Conservation (phyloP, 2,888 invertebrate genomes). For the Stenotaenia linearis region DNA sequence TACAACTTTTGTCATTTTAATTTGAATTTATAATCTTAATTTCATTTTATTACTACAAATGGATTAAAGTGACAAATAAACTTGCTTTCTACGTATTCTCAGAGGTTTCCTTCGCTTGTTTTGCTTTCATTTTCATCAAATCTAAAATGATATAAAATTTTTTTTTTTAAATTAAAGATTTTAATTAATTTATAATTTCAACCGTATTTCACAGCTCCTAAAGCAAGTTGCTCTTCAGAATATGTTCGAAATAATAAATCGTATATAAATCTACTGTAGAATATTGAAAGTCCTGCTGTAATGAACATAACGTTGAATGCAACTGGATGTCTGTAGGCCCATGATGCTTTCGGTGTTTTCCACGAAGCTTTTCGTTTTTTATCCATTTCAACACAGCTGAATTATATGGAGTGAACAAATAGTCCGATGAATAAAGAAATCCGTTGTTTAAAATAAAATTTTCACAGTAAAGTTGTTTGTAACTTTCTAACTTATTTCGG, state of each 20-base stretch:
- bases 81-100: no score
- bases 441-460: no score
- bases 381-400: neutral
- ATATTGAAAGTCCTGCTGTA: neutral
- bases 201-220: neutral
- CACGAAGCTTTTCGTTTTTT: neutral
- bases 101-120: no score
- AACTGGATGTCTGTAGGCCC: neutral
- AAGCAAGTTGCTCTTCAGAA: neutral
- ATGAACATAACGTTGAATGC: neutral
- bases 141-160: no score
- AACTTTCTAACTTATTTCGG: no score
- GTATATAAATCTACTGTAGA: neutral
- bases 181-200: neutral
- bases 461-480: no score
- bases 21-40: no score
- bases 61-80: no score
- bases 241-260: neutral
- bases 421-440: neutral
- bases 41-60: no score
- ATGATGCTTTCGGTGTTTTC: neutral
- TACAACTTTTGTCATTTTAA: no score
- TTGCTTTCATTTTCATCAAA: no score
- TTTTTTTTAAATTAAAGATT: neutral
- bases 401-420: no score